These are phyloP conservation scores for Flexamia atlantica DNA, from an alignment of 2,888 invertebrate genomes.

Conservation along the genomic window DNA sequence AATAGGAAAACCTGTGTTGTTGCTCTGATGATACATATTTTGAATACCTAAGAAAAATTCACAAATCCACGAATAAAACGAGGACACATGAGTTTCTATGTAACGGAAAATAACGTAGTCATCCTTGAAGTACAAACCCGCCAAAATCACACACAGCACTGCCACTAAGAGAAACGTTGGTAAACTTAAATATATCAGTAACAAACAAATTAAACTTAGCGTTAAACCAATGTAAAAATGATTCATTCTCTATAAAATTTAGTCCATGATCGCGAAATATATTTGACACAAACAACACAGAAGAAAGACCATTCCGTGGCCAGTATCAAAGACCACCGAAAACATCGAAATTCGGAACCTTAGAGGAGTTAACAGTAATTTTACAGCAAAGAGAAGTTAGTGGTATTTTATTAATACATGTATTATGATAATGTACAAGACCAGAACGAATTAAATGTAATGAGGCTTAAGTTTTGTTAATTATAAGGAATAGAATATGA, in stretches of 20 bases:
- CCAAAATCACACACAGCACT: conserved; percentile 55
- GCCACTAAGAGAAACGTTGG: conserved; percentile 22
- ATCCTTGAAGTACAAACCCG: conserved; percentile 48
- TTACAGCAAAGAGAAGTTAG: too few species aligned
- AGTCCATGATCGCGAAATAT: conserved; percentile 41
- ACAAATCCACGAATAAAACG: conserved; percentile 52
- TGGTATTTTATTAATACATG: too few species aligned
- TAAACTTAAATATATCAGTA: conserved; percentile 31
- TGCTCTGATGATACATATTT: conserved; percentile 59
- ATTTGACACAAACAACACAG: conserved; percentile 12
- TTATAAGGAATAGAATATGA: too few species aligned
- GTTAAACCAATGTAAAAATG: conserved; percentile 47
- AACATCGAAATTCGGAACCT: not conserved
- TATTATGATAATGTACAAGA: too few species aligned
- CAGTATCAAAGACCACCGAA: conserved; percentile 6
- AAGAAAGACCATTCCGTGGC: conserved; percentile 20
- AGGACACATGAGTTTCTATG: conserved; percentile 59
- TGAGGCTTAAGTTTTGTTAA: too few species aligned
- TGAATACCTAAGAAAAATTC: conserved; percentile 8
- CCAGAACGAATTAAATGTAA: too few species aligned
- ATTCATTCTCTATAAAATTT: conserved; percentile 56
- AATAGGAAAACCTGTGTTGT: conserved; percentile 49
- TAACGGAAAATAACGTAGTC: conserved; percentile 58
- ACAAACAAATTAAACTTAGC: conserved; percentile 50
- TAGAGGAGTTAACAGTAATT: too few species aligned